Percentiles rank a stretch among this genome's conserved stretches.
These are phyloP conservation scores for Sesamia inferens DNA, from an alignment of 2,888 invertebrate species.

Conservation along the genomic window DNA sequence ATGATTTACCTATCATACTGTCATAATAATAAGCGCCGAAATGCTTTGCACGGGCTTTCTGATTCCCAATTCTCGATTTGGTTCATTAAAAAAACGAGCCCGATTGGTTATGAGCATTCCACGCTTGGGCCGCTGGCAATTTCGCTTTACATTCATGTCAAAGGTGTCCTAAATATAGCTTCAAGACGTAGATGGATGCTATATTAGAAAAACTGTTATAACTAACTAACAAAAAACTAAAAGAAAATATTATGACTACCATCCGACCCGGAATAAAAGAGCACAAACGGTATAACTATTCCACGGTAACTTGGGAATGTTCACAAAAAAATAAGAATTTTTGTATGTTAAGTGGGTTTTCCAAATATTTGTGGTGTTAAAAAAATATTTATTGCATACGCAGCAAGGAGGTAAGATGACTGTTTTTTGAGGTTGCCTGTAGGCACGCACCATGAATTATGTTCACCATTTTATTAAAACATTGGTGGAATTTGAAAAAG, in stretches of 20 bases:
- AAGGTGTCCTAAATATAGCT: no score
- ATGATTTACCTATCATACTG: no score
- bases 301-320: conserved; percentile 47
- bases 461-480: neutral
- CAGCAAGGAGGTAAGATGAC: conserved; percentile 4
- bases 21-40: no score
- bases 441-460: conserved; percentile 1
- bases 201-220: neutral
- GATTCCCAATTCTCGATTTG: no score
- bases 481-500: neutral
- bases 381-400: conserved; percentile 41
- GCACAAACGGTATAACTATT: conserved; percentile 40
- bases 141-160: no score
- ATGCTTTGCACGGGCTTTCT: no score
- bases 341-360: conserved; percentile 36
- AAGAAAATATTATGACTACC: conserved; percentile 31
- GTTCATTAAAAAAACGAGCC: no score
- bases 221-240: conserved; percentile 26
- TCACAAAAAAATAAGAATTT: conserved; percentile 28
- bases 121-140: no score
- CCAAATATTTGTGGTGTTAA: conserved; percentile 27
- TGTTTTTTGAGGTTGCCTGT: neutral
- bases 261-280: conserved; percentile 33
- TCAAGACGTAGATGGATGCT: no score
- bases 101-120: no score